phyloP scores from a whole-genome alignment of 2,888 invertebrate genomes.

The Brenthis ino region DNA sequence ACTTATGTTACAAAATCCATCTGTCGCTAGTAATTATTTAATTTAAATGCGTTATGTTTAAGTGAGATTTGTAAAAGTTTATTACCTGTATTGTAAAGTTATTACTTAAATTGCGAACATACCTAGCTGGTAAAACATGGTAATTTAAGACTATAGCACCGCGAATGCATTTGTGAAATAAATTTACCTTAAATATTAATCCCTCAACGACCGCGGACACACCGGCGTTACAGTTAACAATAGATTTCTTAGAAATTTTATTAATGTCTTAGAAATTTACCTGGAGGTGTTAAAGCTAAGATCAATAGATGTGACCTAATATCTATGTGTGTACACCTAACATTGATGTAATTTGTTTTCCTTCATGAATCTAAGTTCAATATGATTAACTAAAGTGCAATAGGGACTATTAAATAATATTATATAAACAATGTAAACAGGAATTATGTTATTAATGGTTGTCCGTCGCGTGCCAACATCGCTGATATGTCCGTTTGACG shows the following conservation, averaged over 20 bases:
- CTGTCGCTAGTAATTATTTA: conserved; percentile 1
- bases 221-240: too few relatives aligned
- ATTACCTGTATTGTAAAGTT: background rate
- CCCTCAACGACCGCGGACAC: too few relatives aligned
- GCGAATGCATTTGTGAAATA: background rate
- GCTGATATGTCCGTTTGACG: conserved; percentile 22
- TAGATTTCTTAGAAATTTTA: too few relatives aligned
- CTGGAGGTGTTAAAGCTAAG: too few relatives aligned
- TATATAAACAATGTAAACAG: conserved; percentile 33
- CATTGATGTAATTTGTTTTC: too few relatives aligned
- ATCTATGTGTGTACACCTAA: too few relatives aligned
- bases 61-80: background rate
- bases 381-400: conserved; percentile 12
- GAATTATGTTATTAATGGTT: conserved; percentile 31
- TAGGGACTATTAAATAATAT: conserved; percentile 39
- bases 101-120: background rate
- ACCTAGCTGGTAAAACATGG: background rate
- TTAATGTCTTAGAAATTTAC: too few relatives aligned
- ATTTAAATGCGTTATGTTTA: conserved; percentile 6
- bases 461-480: conserved; percentile 47
- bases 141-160: background rate
- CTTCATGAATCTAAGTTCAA: too few relatives aligned
- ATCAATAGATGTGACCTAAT: too few relatives aligned
- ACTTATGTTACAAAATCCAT: conserved; percentile 5
- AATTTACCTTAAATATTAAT: background rate